These are phyloP conservation scores for Gambusia affinis DNA, from an alignment of 2,113 vertebrate genomes.

Conservation along the genomic window DNA sequence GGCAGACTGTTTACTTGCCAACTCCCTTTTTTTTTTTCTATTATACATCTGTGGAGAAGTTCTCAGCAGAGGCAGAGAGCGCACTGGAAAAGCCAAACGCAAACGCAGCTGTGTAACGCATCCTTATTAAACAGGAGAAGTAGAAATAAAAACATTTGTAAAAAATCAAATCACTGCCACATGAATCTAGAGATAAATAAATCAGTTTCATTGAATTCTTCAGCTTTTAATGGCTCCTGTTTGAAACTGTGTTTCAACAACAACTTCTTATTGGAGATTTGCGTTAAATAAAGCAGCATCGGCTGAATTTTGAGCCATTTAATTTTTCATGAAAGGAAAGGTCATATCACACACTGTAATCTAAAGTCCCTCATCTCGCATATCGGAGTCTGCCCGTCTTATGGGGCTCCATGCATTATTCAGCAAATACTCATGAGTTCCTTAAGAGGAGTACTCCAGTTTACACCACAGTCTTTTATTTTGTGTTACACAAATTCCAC, in stretches of 20 bases:
- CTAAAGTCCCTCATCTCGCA: slow-evolving; percentile 68
- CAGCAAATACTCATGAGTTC: slow-evolving; percentile 67
- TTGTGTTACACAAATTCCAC: slow-evolving; percentile 73
- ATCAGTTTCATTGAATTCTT: background rate
- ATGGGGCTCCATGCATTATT: slow-evolving; percentile 77
- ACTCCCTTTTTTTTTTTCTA: slow-evolving; percentile 66
- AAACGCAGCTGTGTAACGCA: slow-evolving; percentile 38
- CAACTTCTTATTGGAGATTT: slow-evolving; percentile 29
- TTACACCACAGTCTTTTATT: slow-evolving; percentile 51
- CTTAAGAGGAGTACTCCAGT: slow-evolving; percentile 48
- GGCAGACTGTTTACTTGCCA: slow-evolving; percentile 67
- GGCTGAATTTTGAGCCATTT: slow-evolving; percentile 75
- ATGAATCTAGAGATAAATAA: background rate
- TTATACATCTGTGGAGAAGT: slow-evolving; percentile 65
- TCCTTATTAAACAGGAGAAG: slow-evolving; percentile 27
- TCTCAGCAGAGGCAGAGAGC: slow-evolving; percentile 52
- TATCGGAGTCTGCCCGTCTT: slow-evolving; percentile 71
- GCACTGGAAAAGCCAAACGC: slow-evolving; percentile 48
- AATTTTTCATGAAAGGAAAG: slow-evolving; percentile 80
- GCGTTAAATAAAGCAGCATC: slow-evolving; percentile 74
- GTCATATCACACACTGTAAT: slow-evolving; percentile 77
- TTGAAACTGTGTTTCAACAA: slow-evolving; percentile 4
- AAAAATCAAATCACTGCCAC: background rate
- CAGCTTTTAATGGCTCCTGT: slow-evolving; percentile 14
- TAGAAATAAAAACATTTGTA: background rate